phyloP scores from a whole-genome alignment of 2,888 invertebrate species.

The Empis livida region DNA sequence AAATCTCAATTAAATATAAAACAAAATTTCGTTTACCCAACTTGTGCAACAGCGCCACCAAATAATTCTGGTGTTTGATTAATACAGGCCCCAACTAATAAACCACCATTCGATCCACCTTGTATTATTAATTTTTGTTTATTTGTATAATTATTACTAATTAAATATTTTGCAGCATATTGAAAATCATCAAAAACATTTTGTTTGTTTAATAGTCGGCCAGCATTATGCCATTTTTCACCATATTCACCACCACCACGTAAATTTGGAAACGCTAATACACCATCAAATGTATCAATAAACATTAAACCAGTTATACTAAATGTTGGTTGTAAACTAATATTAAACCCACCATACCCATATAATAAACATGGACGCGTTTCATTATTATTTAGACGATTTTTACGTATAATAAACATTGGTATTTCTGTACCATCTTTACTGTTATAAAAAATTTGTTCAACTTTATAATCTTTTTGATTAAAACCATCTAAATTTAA shows the following conservation, averaged over 20 bases:
- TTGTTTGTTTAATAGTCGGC: conserved; percentile 83
- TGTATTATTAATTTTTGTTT: conserved; percentile 68
- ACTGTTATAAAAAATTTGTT: conserved; percentile 84
- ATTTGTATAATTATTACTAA: conserved; percentile 64
- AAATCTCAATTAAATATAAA: neutral
- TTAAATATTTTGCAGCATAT: conserved; percentile 77
- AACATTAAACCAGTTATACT: conserved; percentile 76
- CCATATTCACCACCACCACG: conserved; percentile 98
- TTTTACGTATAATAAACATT: conserved; percentile 84
- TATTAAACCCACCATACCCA: conserved; percentile 96
- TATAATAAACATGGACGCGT: conserved; percentile 67
- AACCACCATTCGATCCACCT: conserved; percentile 95
- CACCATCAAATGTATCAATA: conserved; percentile 77
- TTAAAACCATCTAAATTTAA: conserved; percentile 69
- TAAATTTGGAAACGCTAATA: conserved; percentile 86
- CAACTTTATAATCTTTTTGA: conserved; percentile 61
- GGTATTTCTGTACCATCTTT: conserved; percentile 90
- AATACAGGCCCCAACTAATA: conserved; percentile 86
- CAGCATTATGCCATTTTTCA: conserved; percentile 92
- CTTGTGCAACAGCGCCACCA: conserved; percentile 85
- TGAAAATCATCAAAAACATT: conserved; percentile 97
- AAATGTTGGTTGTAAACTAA: conserved; percentile 81
- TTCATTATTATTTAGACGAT: conserved; percentile 37
- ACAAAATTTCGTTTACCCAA: conserved; percentile 52
- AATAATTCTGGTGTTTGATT: conserved; percentile 93